These are phyloP conservation scores for Tachysurus vachellii DNA, from an alignment of 2,113 vertebrate genomes.

Conservation along the genomic window DNA sequence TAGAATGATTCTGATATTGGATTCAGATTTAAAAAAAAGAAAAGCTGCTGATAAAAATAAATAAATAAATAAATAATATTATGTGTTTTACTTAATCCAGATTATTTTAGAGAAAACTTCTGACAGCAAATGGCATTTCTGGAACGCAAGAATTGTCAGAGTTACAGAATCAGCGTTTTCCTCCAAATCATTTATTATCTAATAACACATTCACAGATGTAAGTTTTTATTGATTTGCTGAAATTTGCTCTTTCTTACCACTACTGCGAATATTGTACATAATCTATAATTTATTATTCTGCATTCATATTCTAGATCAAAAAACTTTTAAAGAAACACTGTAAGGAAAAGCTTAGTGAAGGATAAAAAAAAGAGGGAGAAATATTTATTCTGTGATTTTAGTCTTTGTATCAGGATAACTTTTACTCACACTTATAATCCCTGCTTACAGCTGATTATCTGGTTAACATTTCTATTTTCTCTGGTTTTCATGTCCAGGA, in stretches of 20 bases:
- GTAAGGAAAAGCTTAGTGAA: not conserved
- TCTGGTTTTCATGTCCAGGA: too few relatives aligned
- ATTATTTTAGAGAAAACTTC: not conserved
- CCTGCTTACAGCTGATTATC: not conserved
- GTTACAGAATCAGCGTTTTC: not conserved
- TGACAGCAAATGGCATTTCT: not conserved
- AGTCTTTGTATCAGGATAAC: conserved; percentile 21
- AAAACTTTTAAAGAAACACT: not conserved
- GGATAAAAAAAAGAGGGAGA: not conserved
- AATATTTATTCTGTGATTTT: not conserved
- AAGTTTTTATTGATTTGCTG: not conserved
- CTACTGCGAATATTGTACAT: not conserved
- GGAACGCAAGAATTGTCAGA: not conserved
- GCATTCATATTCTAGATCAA: not conserved
- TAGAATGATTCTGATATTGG: not conserved
- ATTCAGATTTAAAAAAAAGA: not conserved
- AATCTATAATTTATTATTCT: not conserved
- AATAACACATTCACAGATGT: not conserved
- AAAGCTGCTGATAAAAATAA: too few relatives aligned
- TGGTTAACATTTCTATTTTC: not conserved
- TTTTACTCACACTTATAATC: not conserved
- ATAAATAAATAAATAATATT: too few relatives aligned
- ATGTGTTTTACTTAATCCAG: not conserved
- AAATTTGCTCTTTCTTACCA: not conserved
- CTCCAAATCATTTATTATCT: not conserved